A percentile compares a stretch with the other conserved stretches of the same genome.
Conservation (phyloP, 2,113 vertebrate genomes). For the Rhea pennata region DNA sequence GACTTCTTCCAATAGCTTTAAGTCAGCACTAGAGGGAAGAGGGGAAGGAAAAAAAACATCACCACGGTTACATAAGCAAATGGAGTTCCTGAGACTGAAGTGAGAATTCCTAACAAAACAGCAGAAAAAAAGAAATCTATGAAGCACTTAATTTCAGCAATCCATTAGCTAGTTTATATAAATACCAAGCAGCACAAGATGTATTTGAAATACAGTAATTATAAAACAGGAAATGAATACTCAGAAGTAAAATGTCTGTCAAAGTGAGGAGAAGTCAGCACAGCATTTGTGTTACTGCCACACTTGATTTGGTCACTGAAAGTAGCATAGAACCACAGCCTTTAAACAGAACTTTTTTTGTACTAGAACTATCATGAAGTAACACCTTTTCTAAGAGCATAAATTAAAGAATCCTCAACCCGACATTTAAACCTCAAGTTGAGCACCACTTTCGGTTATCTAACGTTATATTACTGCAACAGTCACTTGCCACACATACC, state of each 20-base stretch:
- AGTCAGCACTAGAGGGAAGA: constrained; percentile 81
- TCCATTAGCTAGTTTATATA: background rate
- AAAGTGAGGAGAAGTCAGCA: background rate
- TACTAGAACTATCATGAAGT: background rate
- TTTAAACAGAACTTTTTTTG: background rate
- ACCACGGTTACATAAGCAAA: background rate
- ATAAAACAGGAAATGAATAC: background rate
- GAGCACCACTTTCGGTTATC: background rate
- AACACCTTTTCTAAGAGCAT: background rate
- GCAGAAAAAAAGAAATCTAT: background rate
- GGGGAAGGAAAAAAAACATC: background rate
- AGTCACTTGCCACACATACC: background rate
- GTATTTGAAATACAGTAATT: background rate
- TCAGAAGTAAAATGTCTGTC: background rate
- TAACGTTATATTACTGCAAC: background rate
- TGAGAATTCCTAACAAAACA: background rate
- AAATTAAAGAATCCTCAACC: background rate
- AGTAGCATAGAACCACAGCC: fast-evolving
- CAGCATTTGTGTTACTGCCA: background rate
- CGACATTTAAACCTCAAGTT: background rate
- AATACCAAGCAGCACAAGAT: background rate
- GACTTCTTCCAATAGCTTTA: constrained; percentile 93
- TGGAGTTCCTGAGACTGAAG: background rate
- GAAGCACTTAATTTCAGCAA: background rate
- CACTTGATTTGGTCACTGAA: background rate